A percentile compares a stretch with the other conserved stretches of the same genome.
Evolutionary conservation across 2,797 vertebrate genomes (phyloP).

Genomic region (Echeneis naucrates): DNA sequence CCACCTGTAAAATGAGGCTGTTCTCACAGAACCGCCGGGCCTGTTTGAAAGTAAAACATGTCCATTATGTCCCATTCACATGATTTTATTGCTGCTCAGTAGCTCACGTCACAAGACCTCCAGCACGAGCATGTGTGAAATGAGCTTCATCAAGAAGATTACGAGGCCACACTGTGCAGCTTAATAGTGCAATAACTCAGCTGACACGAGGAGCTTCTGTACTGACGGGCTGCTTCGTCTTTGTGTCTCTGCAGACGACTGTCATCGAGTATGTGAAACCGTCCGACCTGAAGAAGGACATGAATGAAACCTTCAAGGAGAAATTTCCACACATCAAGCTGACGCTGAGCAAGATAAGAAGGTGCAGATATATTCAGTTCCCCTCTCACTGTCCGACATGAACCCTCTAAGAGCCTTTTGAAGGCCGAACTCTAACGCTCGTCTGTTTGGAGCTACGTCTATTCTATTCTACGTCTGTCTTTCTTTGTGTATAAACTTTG

Average conservation of each 20-base stretch:
- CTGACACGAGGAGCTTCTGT: neutral
- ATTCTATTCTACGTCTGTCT: no score
- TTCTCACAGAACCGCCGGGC: neutral
- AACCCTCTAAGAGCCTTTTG: neutral
- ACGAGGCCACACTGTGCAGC: neutral
- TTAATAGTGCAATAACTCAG: conserved; percentile 13
- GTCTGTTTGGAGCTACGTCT: no score
- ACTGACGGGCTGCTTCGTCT: conserved; percentile 17
- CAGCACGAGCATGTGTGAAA: neutral
- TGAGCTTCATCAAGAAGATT: neutral
- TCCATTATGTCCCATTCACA: conserved; percentile 23
- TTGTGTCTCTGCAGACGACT: conserved; percentile 88
- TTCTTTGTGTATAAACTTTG: no score
- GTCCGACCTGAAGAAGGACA: conserved; percentile 97
- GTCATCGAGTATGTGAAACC: conserved; percentile 98
- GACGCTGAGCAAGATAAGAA: conserved; percentile 97
- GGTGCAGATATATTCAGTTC: conserved; percentile 77
- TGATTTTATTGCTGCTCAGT: conserved; percentile 25
- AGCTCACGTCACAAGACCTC: conserved; percentile 31
- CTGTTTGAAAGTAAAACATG: conserved; percentile 11
- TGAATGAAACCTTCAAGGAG: conserved; percentile 98
- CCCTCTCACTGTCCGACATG: neutral
- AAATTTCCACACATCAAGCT: conserved; percentile 97
- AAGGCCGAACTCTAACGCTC: neutral
- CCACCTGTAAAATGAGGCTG: conserved; percentile 5